These are phyloP conservation scores for Ophioninae sp. DNA, from an alignment of 2,888 invertebrate species.

Conservation along the genomic window DNA sequence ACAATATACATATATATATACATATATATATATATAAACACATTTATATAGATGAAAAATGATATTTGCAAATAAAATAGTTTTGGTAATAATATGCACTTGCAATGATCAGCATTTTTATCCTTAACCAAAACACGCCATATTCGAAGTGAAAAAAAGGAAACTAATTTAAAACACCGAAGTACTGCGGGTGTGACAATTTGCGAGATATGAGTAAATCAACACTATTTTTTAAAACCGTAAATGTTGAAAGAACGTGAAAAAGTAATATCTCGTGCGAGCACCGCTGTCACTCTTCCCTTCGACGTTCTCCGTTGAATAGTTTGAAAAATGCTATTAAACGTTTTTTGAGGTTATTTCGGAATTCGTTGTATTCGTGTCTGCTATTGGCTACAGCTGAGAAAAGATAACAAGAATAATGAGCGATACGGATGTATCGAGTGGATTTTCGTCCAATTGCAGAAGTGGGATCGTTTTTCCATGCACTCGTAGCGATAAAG, in stretches of 20 bases:
- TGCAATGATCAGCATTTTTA: slow-evolving; percentile 5
- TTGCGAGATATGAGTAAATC: no score
- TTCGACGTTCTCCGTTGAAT: not conserved
- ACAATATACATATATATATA: slow-evolving; percentile 44
- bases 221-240: no score
- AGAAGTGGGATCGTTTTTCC: not conserved
- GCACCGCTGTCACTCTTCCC: not conserved
- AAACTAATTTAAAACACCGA: not conserved
- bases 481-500: not conserved
- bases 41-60: not conserved
- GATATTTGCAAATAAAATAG: slow-evolving; percentile 48
- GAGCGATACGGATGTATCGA: not conserved
- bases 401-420: not conserved
- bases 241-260: no score
- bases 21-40: slow-evolving; percentile 60
- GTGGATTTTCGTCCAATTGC: not conserved
- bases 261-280: no score
- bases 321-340: not conserved
- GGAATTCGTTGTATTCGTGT: not conserved
- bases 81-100: slow-evolving; percentile 67
- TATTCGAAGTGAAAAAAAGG: not conserved
- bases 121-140: not conserved
- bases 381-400: not conserved
- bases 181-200: not conserved
- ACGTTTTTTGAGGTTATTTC: not conserved